Evolutionary conservation across 2,888 invertebrate genomes (phyloP), one percentile per base, ranked within the genome.

Genomic region (Hermaeophaga mercurialis): DNA sequence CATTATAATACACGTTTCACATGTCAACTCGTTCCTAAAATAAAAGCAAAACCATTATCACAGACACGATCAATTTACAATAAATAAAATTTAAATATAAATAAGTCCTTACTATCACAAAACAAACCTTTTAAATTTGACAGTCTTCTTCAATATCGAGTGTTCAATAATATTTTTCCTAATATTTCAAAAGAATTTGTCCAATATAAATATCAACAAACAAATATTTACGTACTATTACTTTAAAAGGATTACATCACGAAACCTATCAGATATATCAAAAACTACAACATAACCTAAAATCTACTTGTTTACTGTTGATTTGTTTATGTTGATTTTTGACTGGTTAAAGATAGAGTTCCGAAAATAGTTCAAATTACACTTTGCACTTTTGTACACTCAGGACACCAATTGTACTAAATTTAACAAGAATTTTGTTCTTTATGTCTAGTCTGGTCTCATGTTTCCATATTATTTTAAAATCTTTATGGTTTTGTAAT

Each of bases 211-310:
- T 59, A 63, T 64, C 60, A 61, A 56, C 58, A 68, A 56, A 63
- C 66, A 63, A 68, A 68, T 67, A 67, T 68, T 67, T 67, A 60
- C 66, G 54, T 52, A 62, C 33, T 48, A 60, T 55, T 53, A 54
- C 63, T 63, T 62, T 62, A 59, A 54, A 60, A 48, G 62, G 63
- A 68, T 66, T 68, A 66, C 65, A 66, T 66, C 68, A 68, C 63
- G 55, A 57, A 36, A 7, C 9, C 36, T n/a, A 5, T n/a, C 9
- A 36, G 8, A 17, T 47, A 8, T 22, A 14, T 9, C 11, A 41
- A 43, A 43, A 38, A 22, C 59, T 31, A 52, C 26, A 64, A 66
- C 68, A 66, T 68, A 68, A 67, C 68, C 68, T 66, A 49, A 34
- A 33, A 14, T 59, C 7, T 39, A 33, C 46, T 48, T 38, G 48